These are phyloP conservation scores for Anguilla pacifica DNA, from an alignment of 2,797 vertebrate species.

Conservation along the genomic window DNA sequence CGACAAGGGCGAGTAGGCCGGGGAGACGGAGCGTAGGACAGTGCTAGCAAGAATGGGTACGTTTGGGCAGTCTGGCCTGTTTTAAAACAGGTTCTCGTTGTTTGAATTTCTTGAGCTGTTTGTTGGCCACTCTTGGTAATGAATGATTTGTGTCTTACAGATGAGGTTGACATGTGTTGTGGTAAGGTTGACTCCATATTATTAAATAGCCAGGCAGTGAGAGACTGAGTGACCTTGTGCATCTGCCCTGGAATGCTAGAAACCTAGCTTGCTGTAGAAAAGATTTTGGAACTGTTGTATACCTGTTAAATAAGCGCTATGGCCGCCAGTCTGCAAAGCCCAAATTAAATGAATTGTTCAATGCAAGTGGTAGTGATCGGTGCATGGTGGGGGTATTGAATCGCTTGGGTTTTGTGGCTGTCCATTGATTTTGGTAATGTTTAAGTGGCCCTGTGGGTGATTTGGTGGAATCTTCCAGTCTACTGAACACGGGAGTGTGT, in stretches of 20 bases:
- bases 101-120: not conserved
- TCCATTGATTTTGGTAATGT: conserved; percentile 35
- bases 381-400: conserved; percentile 14
- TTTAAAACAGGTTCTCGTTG: not conserved
- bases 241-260: not conserved
- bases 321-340: not conserved
- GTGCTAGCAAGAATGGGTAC: not conserved
- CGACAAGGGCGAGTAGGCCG: not conserved
- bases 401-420: conserved; percentile 2
- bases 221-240: not conserved
- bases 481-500: conserved; percentile 29
- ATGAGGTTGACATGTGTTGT: not conserved
- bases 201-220: not conserved
- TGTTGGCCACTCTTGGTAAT: not conserved
- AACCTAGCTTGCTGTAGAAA: not conserved
- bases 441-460: conserved; percentile 22
- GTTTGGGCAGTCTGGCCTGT: not conserved
- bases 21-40: not conserved
- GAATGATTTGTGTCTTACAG: not conserved
- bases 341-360: conserved; percentile 32
- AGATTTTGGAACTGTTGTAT: not conserved
- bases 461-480: conserved; percentile 40
- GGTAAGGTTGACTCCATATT: not conserved
- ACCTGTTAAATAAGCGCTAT: not conserved
- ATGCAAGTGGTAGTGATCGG: conserved; percentile 32